A percentile compares a stretch with the other conserved stretches of the same genome.
These are phyloP conservation scores for Ophion costatus DNA, from an alignment of 2,888 invertebrate genomes.

Conservation along the genomic window DNA sequence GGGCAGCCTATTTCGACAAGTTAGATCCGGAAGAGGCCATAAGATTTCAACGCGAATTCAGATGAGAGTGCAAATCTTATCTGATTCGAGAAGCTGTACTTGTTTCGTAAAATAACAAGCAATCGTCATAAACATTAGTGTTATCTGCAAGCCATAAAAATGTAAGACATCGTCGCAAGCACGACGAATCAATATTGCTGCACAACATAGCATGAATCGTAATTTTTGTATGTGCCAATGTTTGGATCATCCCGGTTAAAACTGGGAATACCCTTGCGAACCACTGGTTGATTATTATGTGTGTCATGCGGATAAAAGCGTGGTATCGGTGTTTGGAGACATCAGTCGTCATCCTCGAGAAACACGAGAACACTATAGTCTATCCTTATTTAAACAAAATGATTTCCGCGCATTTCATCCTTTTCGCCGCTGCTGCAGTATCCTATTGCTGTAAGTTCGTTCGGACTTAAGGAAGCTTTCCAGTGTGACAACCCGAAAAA, in stretches of 20 bases:
- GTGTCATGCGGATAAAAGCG: conserved; percentile 21
- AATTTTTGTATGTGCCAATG: conserved; percentile 13
- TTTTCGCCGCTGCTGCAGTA: conserved; percentile 16
- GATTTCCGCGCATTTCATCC: neutral
- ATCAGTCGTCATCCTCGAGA: conserved; percentile 9
- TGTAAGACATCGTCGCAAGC: neutral
- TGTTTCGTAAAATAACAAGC: neutral
- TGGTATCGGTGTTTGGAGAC: neutral
- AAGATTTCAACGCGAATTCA: no score
- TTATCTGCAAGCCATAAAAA: conserved; percentile 1
- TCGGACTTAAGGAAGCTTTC: no score
- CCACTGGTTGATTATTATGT: neutral
- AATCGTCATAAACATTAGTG: neutral
- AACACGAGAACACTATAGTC: neutral
- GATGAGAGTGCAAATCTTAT: no score
- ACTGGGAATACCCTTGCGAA: conserved; percentile 13
- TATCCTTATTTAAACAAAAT: conserved; percentile 3
- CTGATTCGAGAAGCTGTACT: no score
- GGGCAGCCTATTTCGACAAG: no score
- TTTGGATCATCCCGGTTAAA: neutral
- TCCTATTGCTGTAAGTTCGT: conserved; percentile 18
- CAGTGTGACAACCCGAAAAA: no score
- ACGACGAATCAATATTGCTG: neutral
- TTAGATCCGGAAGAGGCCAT: no score
- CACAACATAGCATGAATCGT: neutral